A percentile compares a stretch with the other conserved stretches of the same genome.
Evolutionary conservation across 2,113 vertebrate genomes (phyloP).

Genomic region (Anseranas semipalmata): DNA sequence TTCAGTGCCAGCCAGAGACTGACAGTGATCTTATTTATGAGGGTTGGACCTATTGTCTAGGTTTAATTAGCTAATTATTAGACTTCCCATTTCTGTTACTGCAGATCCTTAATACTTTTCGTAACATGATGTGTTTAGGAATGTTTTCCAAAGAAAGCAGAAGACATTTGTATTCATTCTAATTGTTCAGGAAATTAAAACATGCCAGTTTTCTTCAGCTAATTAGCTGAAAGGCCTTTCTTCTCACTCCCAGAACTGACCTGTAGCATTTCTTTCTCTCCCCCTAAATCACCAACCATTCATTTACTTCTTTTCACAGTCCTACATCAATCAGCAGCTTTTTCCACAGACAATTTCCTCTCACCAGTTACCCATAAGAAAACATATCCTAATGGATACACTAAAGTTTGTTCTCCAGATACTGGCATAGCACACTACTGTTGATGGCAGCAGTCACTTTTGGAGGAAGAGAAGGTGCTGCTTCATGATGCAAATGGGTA

Average conservation of each 20-base stretch:
- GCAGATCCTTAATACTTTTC: background rate
- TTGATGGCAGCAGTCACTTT: background rate
- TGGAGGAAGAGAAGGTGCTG: background rate
- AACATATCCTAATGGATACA: background rate
- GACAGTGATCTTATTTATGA: background rate
- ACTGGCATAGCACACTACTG: rapidly evolving
- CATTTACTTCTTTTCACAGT: background rate
- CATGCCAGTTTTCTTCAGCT: background rate
- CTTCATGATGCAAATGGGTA: rapidly evolving
- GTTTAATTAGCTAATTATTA: constrained; percentile 28
- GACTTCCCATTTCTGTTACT: constrained; percentile 48
- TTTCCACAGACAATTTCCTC: constrained; percentile 22
- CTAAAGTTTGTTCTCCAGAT: background rate
- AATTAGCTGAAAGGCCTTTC: constrained; percentile 31
- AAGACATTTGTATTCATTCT: background rate
- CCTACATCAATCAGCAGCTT: constrained; percentile 29
- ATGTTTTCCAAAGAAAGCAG: constrained; percentile 24
- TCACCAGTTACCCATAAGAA: background rate
- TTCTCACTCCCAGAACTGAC: constrained; percentile 1
- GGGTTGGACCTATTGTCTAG: background rate
- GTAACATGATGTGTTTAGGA: background rate
- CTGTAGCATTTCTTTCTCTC: constrained; percentile 12
- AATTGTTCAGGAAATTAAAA: constrained; percentile 42
- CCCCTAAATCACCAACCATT: background rate
- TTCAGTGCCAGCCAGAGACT: background rate